Evolutionary conservation across 1,140 invertebrate species (phyloP), one percentile per base, ranked within the genome.

Genomic region (Varroa destructor): DNA sequence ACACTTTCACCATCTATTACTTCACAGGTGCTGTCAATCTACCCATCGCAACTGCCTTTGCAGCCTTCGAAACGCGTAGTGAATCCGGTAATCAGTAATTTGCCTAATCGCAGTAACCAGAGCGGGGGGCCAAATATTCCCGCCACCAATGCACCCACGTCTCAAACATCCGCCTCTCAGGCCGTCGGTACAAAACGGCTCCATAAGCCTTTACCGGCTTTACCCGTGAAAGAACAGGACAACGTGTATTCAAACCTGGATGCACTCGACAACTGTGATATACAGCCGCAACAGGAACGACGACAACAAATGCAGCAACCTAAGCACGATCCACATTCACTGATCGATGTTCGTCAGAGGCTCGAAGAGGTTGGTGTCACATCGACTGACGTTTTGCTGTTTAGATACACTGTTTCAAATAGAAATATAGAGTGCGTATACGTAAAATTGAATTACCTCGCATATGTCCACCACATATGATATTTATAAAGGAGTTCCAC

Each of bases 181-280:
- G 40, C 40, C 2, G 40, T 37, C 3, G 61, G n/a, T 0, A 12
- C 14, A 12, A 12, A 2, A 67, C 61, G 40, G 3, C 40, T 12
- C 36, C 12, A 37, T 12, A 67, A 67, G 46, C 61, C 61, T 3
- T 37, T 67, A 40, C 61, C 61, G 36, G 61, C 61, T 67, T 40
- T 40, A 12, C 61, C 61, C 36, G 61, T 67, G 12, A 37, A 67
- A 37, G 61, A 67, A 1, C 14, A 67, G 8, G 61, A 67, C 3
- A 67, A 37, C 61, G 12, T 40, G 8, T 67, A 67, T 67, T 67
- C 61, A 14, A 67, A 67, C 8, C 40, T 67, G 10, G 61, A 67
- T 67, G 61, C 61, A 14, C 56, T 71, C 36, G 61, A 71, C 55
- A 43, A 73, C 46, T 72, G 61, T 57, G 51, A 42, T 73, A 57